phyloP scores from a whole-genome alignment of 2,113 vertebrate genomes.

The Sardina pilchardus region DNA sequence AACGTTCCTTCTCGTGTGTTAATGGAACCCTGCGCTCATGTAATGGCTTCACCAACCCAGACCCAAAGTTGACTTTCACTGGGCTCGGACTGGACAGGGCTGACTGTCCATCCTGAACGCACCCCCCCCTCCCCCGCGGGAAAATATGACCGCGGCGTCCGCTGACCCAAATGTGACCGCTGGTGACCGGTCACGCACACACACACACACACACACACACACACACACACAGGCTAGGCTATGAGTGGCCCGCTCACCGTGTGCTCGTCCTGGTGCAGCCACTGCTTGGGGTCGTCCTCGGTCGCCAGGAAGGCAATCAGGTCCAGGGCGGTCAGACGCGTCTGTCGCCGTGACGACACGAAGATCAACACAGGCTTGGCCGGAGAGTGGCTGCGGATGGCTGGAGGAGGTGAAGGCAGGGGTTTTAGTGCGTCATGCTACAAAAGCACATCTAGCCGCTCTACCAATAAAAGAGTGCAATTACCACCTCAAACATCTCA shows the following conservation, averaged over 20 bases:
- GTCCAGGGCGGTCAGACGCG: constrained; percentile 93
- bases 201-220: no score
- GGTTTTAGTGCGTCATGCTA: not conserved
- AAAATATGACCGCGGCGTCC: no score
- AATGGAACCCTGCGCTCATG: not conserved
- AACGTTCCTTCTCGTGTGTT: not conserved
- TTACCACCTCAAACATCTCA: not conserved
- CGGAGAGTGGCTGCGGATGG: constrained; percentile 94
- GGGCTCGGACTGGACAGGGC: not conserved
- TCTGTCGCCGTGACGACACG: constrained; percentile 95
- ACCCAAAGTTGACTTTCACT: not conserved
- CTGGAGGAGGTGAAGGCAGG: constrained; percentile 60
- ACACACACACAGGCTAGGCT: no score
- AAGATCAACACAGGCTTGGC: constrained; percentile 97
- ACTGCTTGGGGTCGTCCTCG: constrained; percentile 97
- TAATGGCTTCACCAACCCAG: not conserved
- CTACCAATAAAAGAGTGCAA: not conserved
- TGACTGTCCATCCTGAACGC: not conserved
- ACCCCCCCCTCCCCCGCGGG: no score
- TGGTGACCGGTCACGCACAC: not conserved
- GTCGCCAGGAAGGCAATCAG: constrained; percentile 95
- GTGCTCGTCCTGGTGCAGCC: constrained; percentile 97
- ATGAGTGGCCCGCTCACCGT: constrained; percentile 83
- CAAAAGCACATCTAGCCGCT: not conserved
- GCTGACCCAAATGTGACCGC: not conserved